Evolutionary conservation across 2,797 vertebrate genomes (phyloP), one percentile per base, ranked within the genome.

Genomic region (Pelochelys cantorii): DNA sequence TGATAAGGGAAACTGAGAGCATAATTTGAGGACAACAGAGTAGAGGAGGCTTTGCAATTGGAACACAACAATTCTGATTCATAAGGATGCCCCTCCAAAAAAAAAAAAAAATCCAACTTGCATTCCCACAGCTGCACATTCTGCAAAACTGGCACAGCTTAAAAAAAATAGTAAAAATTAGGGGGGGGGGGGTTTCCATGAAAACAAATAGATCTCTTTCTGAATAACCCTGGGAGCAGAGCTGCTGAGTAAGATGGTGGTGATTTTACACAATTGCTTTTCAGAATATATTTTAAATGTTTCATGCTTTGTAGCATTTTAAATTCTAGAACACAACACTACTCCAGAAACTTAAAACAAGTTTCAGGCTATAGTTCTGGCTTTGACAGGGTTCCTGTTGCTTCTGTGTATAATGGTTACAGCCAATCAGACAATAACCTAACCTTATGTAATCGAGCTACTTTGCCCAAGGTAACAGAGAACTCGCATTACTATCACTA

Each of bases 271-370:
- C 0, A 86, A 56, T 18, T 92, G 53, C 15, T 86, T 57, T 85
- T 86, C 65, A 77, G n/a, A 5, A 11, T 85, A 83, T 75, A 83
- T 79, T 95, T 91, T 79, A 79, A n/a, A 29, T 52, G 11, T 68
- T 90, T 83, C 85, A 55, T 87, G 83, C 29, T 31, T 91, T 90
- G 25, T 88, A 37, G 53, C 53, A 71, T 55, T 88, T 83, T 22
- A 88, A 71, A 77, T 20, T 5, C 31, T 31, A 68, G 65, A 68
- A 34, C 17, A 34, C 31, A 20, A 34, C 65, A 34, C 2, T 83
- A 27, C 48, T 83, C n/a, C 48, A 68, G 82, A 83, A 83, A 71
- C 23, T 25, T 56, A 56, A 71, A 71, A 71, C 22, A 37, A 53
- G 20, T 71, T 84, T 71, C 52, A n/a, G 48, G 11, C 54, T 56